Evolutionary conservation across 1,140 invertebrate genomes (phyloP).

Genomic region (Drosophila pachea): DNA sequence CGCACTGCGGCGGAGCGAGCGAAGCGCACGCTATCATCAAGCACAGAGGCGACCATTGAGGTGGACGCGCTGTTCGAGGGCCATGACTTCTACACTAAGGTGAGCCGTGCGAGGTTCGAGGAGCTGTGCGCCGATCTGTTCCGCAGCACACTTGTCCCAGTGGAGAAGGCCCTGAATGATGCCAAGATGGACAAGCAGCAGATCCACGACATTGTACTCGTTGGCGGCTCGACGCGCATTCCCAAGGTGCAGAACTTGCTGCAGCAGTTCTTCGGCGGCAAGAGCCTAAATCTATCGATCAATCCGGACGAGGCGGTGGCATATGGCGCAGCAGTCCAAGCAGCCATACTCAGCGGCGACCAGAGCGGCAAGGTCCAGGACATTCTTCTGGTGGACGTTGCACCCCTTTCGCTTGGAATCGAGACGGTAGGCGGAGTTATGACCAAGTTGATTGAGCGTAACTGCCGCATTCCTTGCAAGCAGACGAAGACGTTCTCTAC

Average conservation of each 20-base stretch:
- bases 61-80: constrained; percentile 87
- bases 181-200: constrained; percentile 86
- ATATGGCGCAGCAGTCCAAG: constrained; percentile 88
- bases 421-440: constrained; percentile 83
- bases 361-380: constrained; percentile 87
- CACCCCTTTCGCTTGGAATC: constrained; percentile 82
- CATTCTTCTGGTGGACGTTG: constrained; percentile 81
- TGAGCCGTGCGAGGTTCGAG: constrained; percentile 91
- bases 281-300: constrained; percentile 84
- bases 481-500: constrained; percentile 84
- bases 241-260: constrained; percentile 84
- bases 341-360: constrained; percentile 86
- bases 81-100: constrained; percentile 91
- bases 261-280: constrained; percentile 84
- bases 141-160: constrained; percentile 84
- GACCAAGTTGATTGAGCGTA: constrained; percentile 84
- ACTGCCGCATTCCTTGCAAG: constrained; percentile 83
- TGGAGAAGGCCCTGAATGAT: constrained; percentile 87
- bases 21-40: constrained; percentile 84
- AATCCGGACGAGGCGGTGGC: constrained; percentile 89
- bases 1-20: constrained; percentile 87
- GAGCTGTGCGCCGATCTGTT: constrained; percentile 92
- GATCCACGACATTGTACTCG: constrained; percentile 83
- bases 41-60: constrained; percentile 86
- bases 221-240: constrained; percentile 83